Percentiles rank a stretch among this genome's conserved stretches.
Evolutionary conservation across 2,888 invertebrate genomes (phyloP).

Genomic region (Syrista parreyssii): DNA sequence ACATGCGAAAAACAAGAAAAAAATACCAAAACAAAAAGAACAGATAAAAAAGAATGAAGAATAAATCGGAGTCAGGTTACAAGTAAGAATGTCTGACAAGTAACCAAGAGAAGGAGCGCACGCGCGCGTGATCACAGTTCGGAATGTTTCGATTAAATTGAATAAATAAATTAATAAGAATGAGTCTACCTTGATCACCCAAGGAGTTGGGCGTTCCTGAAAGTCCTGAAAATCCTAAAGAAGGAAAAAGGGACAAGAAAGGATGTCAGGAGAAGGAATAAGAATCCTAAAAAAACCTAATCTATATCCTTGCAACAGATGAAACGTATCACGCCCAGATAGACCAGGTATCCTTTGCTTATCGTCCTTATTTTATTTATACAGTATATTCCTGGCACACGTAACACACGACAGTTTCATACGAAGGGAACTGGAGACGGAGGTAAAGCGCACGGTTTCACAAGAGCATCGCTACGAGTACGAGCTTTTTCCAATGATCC

Average conservation of each 20-base stretch:
- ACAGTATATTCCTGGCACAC: neutral
- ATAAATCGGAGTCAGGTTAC: neutral
- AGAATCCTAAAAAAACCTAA: neutral
- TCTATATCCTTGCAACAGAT: neutral
- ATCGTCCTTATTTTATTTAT: neutral
- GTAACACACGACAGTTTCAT: neutral
- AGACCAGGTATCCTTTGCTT: neutral
- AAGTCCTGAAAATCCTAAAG: constrained; percentile 29
- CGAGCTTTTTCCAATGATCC: constrained; percentile 31
- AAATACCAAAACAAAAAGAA: constrained; percentile 22
- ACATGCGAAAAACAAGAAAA: constrained; percentile 17
- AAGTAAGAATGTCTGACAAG: neutral
- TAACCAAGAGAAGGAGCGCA: neutral
- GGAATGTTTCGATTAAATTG: neutral
- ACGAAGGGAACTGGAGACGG: neutral
- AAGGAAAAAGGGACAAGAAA: constrained; percentile 12
- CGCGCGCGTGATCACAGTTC: neutral
- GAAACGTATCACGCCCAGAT: neutral
- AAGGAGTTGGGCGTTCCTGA: constrained; percentile 22
- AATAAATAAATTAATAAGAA: neutral
- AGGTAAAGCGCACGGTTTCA: constrained; percentile 23
- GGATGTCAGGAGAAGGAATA: constrained; percentile 3
- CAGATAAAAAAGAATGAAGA: neutral
- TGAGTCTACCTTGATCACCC: constrained; percentile 31
- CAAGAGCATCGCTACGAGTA: constrained; percentile 30